These are phyloP conservation scores for Zonitis immaculata DNA, from an alignment of 2,888 invertebrate genomes.

Conservation along the genomic window DNA sequence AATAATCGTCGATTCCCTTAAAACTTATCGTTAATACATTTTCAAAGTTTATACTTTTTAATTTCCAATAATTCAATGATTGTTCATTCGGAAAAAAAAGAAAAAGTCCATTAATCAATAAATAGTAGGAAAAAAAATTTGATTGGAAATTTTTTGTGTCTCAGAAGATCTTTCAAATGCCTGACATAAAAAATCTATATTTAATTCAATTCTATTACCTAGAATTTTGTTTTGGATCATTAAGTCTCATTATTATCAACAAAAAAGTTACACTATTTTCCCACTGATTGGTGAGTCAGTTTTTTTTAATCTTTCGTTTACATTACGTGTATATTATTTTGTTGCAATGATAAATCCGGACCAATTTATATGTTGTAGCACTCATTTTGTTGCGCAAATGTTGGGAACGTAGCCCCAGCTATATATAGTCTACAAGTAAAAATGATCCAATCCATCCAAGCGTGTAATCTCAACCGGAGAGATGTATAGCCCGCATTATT, in stretches of 20 bases:
- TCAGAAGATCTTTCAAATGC: too few species aligned
- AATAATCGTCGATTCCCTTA: background rate
- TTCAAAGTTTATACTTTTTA: background rate
- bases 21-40: background rate
- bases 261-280: too few species aligned
- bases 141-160: too few species aligned
- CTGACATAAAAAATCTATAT: background rate
- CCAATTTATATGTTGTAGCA: conserved; percentile 22
- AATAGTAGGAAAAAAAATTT: too few species aligned
- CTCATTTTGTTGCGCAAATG: conserved; percentile 21
- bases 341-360: conserved; percentile 15
- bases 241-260: background rate
- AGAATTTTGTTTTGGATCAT: background rate
- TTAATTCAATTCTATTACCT: background rate
- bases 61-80: background rate
- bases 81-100: background rate
- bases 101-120: too few species aligned
- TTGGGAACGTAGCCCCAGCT: conserved; percentile 17
- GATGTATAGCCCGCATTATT: conserved; percentile 25
- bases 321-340: background rate
- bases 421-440: conserved; percentile 25
- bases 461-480: conserved; percentile 23
- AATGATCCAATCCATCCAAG: conserved; percentile 25
- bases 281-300: too few species aligned
- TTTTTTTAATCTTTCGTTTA: background rate